phyloP scores from a whole-genome alignment of 1,140 invertebrate genomes.

The Drosophila cardini region DNA sequence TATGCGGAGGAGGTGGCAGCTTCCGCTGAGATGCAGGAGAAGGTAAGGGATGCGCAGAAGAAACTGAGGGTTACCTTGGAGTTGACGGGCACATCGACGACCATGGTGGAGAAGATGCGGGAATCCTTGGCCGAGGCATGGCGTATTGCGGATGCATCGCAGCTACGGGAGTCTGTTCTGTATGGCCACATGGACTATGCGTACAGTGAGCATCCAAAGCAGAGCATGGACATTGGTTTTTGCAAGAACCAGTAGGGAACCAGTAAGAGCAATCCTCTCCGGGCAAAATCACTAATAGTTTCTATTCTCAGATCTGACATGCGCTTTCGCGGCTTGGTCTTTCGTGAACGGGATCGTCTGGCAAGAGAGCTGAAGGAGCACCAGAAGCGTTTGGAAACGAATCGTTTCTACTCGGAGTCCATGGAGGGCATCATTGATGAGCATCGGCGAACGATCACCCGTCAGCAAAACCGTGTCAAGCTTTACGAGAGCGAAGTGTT shows the following conservation, averaged over 20 bases:
- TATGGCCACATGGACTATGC: not conserved
- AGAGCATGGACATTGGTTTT: not conserved
- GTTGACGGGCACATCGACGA: conserved; percentile 34
- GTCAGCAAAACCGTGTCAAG: conserved; percentile 4
- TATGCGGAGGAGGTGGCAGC: conserved; percentile 29
- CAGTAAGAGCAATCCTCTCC: not conserved
- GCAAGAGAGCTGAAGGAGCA: conserved; percentile 83
- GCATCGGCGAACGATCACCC: not conserved
- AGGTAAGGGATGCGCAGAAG: conserved; percentile 34
- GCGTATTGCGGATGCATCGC: conserved; percentile 48
- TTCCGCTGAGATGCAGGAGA: conserved; percentile 1
- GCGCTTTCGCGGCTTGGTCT: conserved; percentile 27
- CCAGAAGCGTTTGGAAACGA: conserved; percentile 79
- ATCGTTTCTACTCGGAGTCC: conserved; percentile 78
- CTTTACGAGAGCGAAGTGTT: conserved; percentile 16
- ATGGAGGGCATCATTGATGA: conserved; percentile 64
- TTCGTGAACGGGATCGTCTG: conserved; percentile 85
- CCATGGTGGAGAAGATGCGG: conserved; percentile 45
- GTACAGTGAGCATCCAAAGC: not conserved
- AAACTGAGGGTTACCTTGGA: conserved; percentile 51
- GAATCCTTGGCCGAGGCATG: conserved; percentile 57
- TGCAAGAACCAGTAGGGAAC: not conserved
- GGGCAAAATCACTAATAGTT: not conserved
- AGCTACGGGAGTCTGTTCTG: conserved; percentile 20
- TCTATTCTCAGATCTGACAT: conserved; percentile 22